These are phyloP conservation scores for Antheraea pernyi DNA, from an alignment of 1,140 invertebrate genomes.

Conservation along the genomic window DNA sequence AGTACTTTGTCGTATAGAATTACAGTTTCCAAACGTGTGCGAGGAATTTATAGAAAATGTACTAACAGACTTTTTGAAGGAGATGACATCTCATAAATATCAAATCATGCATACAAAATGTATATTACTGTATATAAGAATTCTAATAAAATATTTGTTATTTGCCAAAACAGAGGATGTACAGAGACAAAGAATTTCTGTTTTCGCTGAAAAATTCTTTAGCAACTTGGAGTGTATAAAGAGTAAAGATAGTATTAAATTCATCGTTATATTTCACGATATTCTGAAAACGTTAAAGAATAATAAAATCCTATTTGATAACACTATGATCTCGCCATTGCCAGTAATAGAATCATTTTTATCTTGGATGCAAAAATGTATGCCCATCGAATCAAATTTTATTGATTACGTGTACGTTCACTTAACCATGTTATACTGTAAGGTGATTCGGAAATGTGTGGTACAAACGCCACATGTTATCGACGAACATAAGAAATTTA, in stretches of 20 bases:
- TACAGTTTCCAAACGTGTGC: slow-evolving; percentile 31
- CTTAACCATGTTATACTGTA: slow-evolving; percentile 50
- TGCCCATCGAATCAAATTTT: slow-evolving; percentile 42
- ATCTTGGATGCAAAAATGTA: slow-evolving; percentile 29
- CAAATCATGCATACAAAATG: slow-evolving; percentile 14
- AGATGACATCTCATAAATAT: slow-evolving; percentile 4
- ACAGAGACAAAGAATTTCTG: slow-evolving; percentile 34
- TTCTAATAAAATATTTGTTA: slow-evolving; percentile 43
- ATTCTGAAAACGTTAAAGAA: slow-evolving; percentile 32
- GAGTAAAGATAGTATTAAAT: slow-evolving; percentile 5
- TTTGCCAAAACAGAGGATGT: slow-evolving; percentile 30
- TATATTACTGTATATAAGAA: slow-evolving; percentile 21
- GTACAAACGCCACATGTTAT: slow-evolving; percentile 31
- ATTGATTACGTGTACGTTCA: slow-evolving; percentile 41
- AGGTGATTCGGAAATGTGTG: slow-evolving; percentile 36
- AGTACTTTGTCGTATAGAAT: slow-evolving; percentile 37
- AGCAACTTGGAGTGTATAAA: background rate
- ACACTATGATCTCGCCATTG: slow-evolving; percentile 31
- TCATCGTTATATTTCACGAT: background rate
- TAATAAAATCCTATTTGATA: slow-evolving; percentile 41
- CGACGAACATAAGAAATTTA: background rate
- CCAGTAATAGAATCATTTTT: slow-evolving; percentile 41
- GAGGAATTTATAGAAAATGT: slow-evolving; percentile 26
- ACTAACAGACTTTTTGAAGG: slow-evolving; percentile 15
- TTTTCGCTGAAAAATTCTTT: slow-evolving; percentile 36